Evolutionary conservation across 1,140 invertebrate species (phyloP).

Genomic region (Arion vulgaris): DNA sequence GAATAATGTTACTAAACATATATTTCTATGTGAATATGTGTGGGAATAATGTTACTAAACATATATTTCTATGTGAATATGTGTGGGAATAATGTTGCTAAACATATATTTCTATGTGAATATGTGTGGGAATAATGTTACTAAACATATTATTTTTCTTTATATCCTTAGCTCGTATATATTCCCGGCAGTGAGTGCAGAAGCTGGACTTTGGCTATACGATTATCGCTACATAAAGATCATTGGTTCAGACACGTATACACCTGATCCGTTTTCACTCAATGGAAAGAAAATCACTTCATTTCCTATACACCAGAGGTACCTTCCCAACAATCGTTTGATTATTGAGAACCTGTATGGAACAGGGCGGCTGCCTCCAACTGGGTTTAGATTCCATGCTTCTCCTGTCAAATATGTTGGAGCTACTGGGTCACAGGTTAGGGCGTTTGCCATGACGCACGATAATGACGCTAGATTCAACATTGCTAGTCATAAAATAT

Average conservation of each 20-base stretch:
- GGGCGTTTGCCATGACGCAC: neutral
- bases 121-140: too few species aligned
- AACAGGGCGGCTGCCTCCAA: neutral
- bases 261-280: neutral
- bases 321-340: neutral
- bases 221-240: constrained; percentile 5
- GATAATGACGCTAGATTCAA: neutral
- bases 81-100: too few species aligned
- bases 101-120: too few species aligned
- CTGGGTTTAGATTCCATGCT: constrained; percentile 17
- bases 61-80: too few species aligned
- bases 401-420: neutral
- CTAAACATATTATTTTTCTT: too few species aligned
- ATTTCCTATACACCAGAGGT: constrained; percentile 6
- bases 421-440: neutral
- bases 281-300: neutral
- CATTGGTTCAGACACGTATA: neutral
- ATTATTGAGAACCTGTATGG: constrained; percentile 21
- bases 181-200: neutral
- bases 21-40: too few species aligned
- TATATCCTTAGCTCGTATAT: neutral
- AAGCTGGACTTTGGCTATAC: constrained; percentile 4
- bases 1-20: too few species aligned
- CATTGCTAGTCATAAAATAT: neutral
- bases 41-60: too few species aligned